Evolutionary conservation across 2,888 invertebrate species (phyloP).

Genomic region (Sinelater perroti): DNA sequence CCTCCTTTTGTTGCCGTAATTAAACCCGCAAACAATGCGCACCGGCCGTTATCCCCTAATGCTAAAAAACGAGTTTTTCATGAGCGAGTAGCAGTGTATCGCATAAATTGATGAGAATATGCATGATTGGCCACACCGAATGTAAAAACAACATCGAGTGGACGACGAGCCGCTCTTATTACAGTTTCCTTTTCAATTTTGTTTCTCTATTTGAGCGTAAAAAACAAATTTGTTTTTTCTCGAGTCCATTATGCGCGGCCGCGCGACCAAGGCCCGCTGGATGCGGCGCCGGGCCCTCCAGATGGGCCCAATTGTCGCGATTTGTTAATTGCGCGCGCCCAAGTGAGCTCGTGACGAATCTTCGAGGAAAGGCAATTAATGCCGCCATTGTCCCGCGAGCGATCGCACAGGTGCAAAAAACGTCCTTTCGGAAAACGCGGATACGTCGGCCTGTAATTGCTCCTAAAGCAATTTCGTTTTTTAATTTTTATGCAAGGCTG

Average conservation of each 20-base stretch:
- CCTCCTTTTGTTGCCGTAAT: slow-evolving; percentile 19
- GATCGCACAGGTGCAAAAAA: too few species aligned
- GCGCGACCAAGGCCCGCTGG: slow-evolving; percentile 38
- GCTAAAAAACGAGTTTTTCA: slow-evolving; percentile 31
- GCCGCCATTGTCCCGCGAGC: too few species aligned
- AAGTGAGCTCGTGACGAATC: too few species aligned
- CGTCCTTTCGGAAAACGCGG: too few species aligned
- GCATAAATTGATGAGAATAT: slow-evolving; percentile 50
- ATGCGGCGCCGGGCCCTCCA: slow-evolving; percentile 25
- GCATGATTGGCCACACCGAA: slow-evolving; percentile 52
- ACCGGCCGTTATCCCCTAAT: slow-evolving; percentile 20
- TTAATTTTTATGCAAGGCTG: too few species aligned
- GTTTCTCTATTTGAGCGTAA: slow-evolving; percentile 60
- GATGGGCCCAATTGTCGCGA: too few species aligned
- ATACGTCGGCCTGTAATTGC: too few species aligned
- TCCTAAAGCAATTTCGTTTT: too few species aligned
- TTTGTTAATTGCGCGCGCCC: too few species aligned
- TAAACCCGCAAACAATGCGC: slow-evolving; percentile 27
- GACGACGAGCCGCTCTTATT: slow-evolving; percentile 50
- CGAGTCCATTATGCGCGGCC: slow-evolving; percentile 55
- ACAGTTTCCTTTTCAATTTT: slow-evolving; percentile 59
- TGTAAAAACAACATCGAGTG: slow-evolving; percentile 50
- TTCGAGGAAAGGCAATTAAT: too few species aligned
- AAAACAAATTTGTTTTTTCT: slow-evolving; percentile 60
- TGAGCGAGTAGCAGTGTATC: slow-evolving; percentile 42